phyloP scores from a whole-genome alignment of 1,140 invertebrate genomes.

The Steinernema khuongi region DNA sequence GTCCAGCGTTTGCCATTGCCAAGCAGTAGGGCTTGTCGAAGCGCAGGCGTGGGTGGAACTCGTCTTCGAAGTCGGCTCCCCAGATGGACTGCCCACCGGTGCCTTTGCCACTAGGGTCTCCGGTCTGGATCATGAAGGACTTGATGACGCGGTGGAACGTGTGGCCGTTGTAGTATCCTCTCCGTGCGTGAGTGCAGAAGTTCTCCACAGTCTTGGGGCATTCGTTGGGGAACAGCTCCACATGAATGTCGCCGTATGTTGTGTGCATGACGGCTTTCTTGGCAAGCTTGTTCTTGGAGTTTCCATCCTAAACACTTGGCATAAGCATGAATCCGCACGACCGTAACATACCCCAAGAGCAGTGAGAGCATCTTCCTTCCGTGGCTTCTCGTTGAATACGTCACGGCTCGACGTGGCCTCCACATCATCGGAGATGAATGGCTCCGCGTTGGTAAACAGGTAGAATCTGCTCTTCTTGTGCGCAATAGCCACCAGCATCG shows the following conservation, averaged over 20 bases:
- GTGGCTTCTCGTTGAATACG: slow-evolving; percentile 96
- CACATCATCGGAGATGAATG: slow-evolving; percentile 61
- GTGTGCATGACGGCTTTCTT: slow-evolving; percentile 74
- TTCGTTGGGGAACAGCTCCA: slow-evolving; percentile 86
- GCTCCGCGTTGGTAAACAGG: slow-evolving; percentile 71
- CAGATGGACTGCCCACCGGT: slow-evolving; percentile 97
- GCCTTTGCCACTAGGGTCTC: slow-evolving; percentile 86
- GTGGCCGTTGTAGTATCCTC: slow-evolving; percentile 95
- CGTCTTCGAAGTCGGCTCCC: slow-evolving; percentile 97
- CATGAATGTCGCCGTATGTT: slow-evolving; percentile 85
- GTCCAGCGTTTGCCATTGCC: slow-evolving; percentile 97
- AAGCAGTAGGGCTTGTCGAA: slow-evolving; percentile 79
- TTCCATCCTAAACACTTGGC: slow-evolving; percentile 40
- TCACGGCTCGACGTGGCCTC: slow-evolving; percentile 81
- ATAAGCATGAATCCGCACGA: background rate
- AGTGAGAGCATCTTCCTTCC: slow-evolving; percentile 94
- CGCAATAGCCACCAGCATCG: slow-evolving; percentile 63
- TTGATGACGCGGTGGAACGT: slow-evolving; percentile 97
- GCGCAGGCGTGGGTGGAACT: slow-evolving; percentile 80
- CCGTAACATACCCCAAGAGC: slow-evolving; percentile 72
- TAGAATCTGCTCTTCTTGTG: slow-evolving; percentile 94
- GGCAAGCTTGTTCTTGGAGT: slow-evolving; percentile 20
- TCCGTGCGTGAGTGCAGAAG: slow-evolving; percentile 90
- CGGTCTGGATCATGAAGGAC: slow-evolving; percentile 98
- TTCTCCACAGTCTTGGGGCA: slow-evolving; percentile 91